These are phyloP conservation scores for Potorous gilbertii DNA, from an alignment of 2,797 vertebrate species.

Conservation along the genomic window DNA sequence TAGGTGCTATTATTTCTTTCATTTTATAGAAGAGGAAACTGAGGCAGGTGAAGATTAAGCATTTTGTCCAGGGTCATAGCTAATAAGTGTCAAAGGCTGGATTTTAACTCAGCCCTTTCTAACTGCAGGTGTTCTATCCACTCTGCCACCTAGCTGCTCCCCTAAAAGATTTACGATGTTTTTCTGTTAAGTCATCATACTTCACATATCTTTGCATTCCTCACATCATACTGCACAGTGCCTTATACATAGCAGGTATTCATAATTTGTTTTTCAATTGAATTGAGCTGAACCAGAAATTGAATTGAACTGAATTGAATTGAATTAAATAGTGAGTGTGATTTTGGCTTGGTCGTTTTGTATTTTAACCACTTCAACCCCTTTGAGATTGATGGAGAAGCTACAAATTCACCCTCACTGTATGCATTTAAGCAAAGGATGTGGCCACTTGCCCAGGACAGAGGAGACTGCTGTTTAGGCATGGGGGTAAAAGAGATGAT, in stretches of 20 bases:
- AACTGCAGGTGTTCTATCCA: background rate
- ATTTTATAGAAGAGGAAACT: background rate
- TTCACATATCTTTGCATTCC: background rate
- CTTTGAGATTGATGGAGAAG: background rate
- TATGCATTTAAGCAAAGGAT: background rate
- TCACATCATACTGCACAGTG: background rate
- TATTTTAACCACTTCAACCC: background rate
- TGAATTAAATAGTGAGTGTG: background rate
- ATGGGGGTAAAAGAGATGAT: background rate
- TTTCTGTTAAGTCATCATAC: background rate
- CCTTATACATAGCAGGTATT: background rate
- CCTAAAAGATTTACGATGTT: background rate
- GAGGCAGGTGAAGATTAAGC: background rate
- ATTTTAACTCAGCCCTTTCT: background rate
- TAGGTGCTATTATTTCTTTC: background rate
- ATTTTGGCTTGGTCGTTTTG: background rate
- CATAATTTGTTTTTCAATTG: slow-evolving; percentile 2
- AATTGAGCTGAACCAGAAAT: background rate
- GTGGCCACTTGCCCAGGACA: background rate
- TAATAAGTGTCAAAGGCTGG: background rate
- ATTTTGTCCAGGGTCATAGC: background rate
- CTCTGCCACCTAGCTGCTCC: background rate
- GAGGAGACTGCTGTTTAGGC: background rate
- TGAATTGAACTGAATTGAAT: background rate
- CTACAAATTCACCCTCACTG: background rate